A percentile compares a stretch with the other conserved stretches of the same genome.
Evolutionary conservation across 2,888 invertebrate species (phyloP).

Genomic region (Carabus problematicus): DNA sequence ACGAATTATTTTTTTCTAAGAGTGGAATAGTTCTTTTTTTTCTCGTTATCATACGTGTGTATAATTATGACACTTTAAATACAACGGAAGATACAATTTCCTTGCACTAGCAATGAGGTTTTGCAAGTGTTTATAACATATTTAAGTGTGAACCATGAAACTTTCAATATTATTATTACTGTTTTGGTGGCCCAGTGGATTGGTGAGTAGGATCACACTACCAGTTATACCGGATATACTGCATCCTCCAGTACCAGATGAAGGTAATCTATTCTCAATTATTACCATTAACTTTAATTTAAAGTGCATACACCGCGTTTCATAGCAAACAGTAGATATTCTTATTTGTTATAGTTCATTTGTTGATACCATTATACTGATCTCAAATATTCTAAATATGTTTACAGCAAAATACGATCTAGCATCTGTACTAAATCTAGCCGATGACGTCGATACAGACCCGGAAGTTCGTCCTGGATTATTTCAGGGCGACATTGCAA

Average conservation of each 20-base stretch:
- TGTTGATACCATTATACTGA: neutral
- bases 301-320: slow-evolving; percentile 4
- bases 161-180: slow-evolving; percentile 20
- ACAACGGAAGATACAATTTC: slow-evolving; percentile 19
- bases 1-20: neutral
- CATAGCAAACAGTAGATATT: slow-evolving; percentile 24
- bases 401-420: slow-evolving; percentile 46
- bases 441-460: slow-evolving; percentile 58
- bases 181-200: slow-evolving; percentile 15
- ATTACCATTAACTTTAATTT: slow-evolving; percentile 20
- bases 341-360: neutral
- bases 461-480: slow-evolving; percentile 72
- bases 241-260: slow-evolving; percentile 60
- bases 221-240: slow-evolving; percentile 59
- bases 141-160: slow-evolving; percentile 18
- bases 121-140: slow-evolving; percentile 14
- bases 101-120: slow-evolving; percentile 28
- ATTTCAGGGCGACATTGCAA: slow-evolving; percentile 74
- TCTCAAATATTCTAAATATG: neutral
- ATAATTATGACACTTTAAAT: slow-evolving; percentile 25
- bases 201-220: slow-evolving; percentile 47
- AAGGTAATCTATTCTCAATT: slow-evolving; percentile 52
- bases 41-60: slow-evolving; percentile 10
- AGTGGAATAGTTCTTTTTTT: slow-evolving; percentile 22
- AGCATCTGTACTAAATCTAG: slow-evolving; percentile 44